Evolutionary conservation across 2,888 invertebrate genomes (phyloP).

Genomic region (Monopis laevigella): DNA sequence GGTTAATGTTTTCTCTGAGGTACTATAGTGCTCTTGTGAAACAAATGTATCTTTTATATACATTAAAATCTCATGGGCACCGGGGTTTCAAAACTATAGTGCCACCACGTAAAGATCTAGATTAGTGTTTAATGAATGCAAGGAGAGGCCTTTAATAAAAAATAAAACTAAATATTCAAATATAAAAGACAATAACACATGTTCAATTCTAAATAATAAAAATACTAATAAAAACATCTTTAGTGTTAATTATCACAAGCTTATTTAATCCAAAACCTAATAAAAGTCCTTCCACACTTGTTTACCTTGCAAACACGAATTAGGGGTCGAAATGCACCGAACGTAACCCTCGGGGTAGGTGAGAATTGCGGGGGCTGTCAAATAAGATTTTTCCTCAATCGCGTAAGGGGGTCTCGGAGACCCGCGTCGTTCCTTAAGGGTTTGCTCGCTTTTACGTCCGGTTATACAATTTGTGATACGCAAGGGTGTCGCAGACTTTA

Average conservation of each 20-base stretch:
- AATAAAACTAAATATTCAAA: no score
- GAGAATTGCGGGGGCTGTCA: constrained; percentile 50
- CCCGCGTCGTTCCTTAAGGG: neutral
- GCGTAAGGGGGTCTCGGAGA: constrained; percentile 22
- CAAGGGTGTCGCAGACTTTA: constrained; percentile 13
- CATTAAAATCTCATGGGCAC: no score
- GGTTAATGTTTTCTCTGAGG: no score
- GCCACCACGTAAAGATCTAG: no score
- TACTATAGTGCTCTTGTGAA: no score
- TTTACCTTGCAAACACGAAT: constrained; percentile 33
- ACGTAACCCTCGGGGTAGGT: constrained; percentile 34
- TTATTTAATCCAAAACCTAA: constrained; percentile 2
- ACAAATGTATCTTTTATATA: no score
- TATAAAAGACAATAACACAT: neutral
- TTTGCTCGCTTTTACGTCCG: constrained; percentile 26
- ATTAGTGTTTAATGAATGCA: no score
- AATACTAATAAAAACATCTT: neutral
- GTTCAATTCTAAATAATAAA: no score
- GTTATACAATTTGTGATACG: constrained; percentile 49
- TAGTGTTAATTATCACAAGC: constrained; percentile 11
- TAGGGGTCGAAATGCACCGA: constrained; percentile 26
- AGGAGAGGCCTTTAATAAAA: no score
- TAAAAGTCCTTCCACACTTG: constrained; percentile 26
- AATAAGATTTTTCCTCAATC: constrained; percentile 65
- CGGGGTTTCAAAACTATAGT: no score